Evolutionary conservation across 2,113 vertebrate species (phyloP).

Genomic region (Myxocyprinus asiaticus): DNA sequence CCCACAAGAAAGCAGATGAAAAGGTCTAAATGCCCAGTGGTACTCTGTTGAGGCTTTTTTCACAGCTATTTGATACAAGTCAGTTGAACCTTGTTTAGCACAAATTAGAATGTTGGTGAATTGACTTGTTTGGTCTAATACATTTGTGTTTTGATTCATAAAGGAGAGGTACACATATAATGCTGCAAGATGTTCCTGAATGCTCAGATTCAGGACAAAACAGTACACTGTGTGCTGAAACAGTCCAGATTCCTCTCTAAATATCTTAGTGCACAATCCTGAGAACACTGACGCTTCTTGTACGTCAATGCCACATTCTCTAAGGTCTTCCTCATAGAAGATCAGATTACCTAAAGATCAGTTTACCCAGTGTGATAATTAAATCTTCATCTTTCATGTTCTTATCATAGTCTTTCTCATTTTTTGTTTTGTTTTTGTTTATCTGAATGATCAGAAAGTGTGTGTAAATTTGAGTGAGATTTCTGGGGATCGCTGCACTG

Average conservation of each 20-base stretch:
- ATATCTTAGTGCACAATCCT: conserved; percentile 30
- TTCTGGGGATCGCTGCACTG: not conserved
- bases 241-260: conserved; percentile 11
- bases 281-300: conserved; percentile 27
- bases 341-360: conserved; percentile 13
- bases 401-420: not conserved
- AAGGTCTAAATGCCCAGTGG: conserved; percentile 32
- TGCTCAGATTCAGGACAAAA: conserved; percentile 29
- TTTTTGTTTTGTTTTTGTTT: not conserved
- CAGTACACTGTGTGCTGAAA: conserved; percentile 8
- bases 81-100: not conserved
- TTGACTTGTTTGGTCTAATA: not conserved
- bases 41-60: conserved; percentile 19
- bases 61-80: not conserved
- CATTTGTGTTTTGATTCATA: not conserved
- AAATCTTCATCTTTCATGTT: not conserved
- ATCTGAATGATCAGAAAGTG: conserved; percentile 25
- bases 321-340: not conserved
- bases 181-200: conserved; percentile 35
- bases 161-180: conserved; percentile 16
- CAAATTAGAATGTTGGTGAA: not conserved
- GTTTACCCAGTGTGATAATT: conserved; percentile 24
- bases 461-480: conserved; percentile 21
- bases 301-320: not conserved
- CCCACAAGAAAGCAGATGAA: conserved; percentile 39